phyloP scores from a whole-genome alignment of 2,113 vertebrate genomes.

The Xenopus laevis region DNA sequence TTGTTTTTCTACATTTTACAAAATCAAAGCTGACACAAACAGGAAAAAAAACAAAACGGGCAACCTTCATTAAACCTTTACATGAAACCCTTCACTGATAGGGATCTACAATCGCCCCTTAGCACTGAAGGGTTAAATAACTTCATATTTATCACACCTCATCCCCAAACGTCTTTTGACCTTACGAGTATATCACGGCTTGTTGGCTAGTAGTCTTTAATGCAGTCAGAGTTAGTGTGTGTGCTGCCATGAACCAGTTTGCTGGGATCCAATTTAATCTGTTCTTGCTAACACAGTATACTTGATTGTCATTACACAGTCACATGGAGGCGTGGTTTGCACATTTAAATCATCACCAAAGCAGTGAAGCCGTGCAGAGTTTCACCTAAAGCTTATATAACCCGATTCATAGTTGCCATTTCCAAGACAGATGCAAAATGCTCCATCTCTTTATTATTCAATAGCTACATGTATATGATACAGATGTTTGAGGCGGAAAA shows the following conservation, averaged over 20 bases:
- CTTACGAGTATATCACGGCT: conserved; percentile 52
- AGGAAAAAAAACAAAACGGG: conserved; percentile 49
- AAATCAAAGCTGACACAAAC: conserved; percentile 55
- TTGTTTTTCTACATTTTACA: conserved; percentile 64
- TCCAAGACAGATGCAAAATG: no score
- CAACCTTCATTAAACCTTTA: conserved; percentile 67
- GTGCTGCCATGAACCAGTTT: conserved; percentile 7
- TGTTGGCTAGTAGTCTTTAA: conserved; percentile 38
- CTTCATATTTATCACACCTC: conserved; percentile 51
- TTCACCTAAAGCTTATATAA: no score
- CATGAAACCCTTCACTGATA: conserved; percentile 39
- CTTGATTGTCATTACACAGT: conserved; percentile 39
- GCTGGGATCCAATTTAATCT: conserved; percentile 6
- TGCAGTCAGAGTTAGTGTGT: conserved; percentile 4
- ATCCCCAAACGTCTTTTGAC: conserved; percentile 54
- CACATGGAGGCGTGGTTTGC: conserved; percentile 14
- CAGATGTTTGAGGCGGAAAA: no score
- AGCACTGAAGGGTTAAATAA: conserved; percentile 54
- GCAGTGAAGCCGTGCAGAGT: not conserved
- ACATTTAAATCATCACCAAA: not conserved
- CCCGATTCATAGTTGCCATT: no score
- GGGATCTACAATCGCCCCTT: not conserved
- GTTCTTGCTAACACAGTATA: not conserved
- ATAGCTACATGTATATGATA: no score
- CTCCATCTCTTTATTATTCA: no score